phyloP scores from a whole-genome alignment of 2,888 invertebrate genomes.

The Tolmerus cingulatus region DNA sequence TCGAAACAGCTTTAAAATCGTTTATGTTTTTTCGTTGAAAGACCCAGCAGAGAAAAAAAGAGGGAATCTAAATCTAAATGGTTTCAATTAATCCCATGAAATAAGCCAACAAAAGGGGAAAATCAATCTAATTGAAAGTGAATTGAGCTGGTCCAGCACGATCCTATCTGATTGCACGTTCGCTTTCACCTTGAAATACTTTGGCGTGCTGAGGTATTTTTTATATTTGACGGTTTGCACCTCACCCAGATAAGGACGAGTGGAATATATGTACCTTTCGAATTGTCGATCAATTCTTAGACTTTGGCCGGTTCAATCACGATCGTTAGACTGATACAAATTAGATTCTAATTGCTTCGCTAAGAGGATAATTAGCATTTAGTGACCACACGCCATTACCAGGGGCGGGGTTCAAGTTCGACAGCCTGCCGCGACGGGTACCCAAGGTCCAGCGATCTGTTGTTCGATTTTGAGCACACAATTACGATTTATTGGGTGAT shows the following conservation, averaged over 20 bases:
- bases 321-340: neutral
- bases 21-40: neutral
- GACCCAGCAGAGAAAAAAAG: neutral
- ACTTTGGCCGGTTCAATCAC: neutral
- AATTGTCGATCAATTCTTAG: neutral
- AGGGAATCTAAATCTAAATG: neutral
- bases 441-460: neutral
- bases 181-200: constrained; percentile 30
- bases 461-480: neutral
- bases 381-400: neutral
- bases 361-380: neutral
- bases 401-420: constrained; percentile 21
- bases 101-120: constrained; percentile 9
- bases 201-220: neutral
- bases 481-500: constrained; percentile 9
- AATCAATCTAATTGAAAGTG: constrained; percentile 29
- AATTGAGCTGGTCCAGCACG: neutral
- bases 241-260: neutral
- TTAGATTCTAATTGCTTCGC: constrained; percentile 8
- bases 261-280: neutral
- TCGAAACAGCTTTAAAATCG: neutral
- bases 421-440: neutral
- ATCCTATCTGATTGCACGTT: neutral
- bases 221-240: neutral
- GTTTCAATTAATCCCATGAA: neutral